Percentiles rank a stretch among this genome's conserved stretches.
Evolutionary conservation across 2,888 invertebrate genomes (phyloP).

Genomic region (Incurvaria masculella): DNA sequence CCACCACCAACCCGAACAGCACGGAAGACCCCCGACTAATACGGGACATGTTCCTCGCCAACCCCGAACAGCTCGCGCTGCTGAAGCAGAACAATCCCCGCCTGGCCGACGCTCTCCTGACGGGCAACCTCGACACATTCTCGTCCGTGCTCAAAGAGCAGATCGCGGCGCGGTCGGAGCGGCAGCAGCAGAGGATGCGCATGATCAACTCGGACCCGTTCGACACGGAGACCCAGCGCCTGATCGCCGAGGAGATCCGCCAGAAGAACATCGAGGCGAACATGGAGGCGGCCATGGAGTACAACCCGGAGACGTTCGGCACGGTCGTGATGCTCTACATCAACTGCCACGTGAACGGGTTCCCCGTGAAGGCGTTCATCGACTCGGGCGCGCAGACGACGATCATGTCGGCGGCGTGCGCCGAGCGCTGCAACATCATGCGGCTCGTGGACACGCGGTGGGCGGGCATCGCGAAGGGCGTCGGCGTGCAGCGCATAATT

Average conservation of each 20-base stretch:
- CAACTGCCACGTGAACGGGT: slow-evolving; percentile 95
- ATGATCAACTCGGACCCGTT: slow-evolving; percentile 95
- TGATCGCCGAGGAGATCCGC: slow-evolving; percentile 94
- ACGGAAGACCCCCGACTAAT: slow-evolving; percentile 79
- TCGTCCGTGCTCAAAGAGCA: slow-evolving; percentile 72
- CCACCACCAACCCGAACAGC: slow-evolving; percentile 32
- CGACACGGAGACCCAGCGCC: slow-evolving; percentile 89
- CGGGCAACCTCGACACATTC: slow-evolving; percentile 71
- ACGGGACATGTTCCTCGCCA: slow-evolving; percentile 80
- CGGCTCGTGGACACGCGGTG: slow-evolving; percentile 86
- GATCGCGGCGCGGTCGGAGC: slow-evolving; percentile 74
- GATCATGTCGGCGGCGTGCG: slow-evolving; percentile 96
- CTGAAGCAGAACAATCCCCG: slow-evolving; percentile 92
- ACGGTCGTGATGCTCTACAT: slow-evolving; percentile 98
- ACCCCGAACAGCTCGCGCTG: slow-evolving; percentile 87
- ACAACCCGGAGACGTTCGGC: slow-evolving; percentile 97
- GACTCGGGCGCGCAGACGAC: slow-evolving; percentile 98
- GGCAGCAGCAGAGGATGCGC: slow-evolving; percentile 77
- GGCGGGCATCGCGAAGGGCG: slow-evolving; percentile 96
- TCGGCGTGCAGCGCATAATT: slow-evolving; percentile 93
- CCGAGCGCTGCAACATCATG: slow-evolving; percentile 91
- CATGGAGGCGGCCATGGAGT: slow-evolving; percentile 99
- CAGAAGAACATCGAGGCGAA: slow-evolving; percentile 97
- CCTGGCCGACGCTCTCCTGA: slow-evolving; percentile 86
- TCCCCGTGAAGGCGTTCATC: slow-evolving; percentile 96